Evolutionary conservation across 2,797 vertebrate genomes (phyloP).

Genomic region (Hozukius guyotensis): DNA sequence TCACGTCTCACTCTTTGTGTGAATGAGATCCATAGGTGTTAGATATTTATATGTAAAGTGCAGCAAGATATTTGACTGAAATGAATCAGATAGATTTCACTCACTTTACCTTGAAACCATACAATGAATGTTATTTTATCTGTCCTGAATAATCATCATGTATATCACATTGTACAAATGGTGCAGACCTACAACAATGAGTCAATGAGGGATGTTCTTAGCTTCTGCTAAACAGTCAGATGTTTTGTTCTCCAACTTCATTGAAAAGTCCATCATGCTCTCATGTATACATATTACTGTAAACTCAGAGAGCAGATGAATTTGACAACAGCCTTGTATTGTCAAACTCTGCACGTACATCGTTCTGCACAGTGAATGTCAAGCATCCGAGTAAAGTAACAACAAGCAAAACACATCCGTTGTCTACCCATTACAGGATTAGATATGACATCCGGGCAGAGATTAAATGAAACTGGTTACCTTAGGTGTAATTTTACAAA

Average conservation of each 20-base stretch:
- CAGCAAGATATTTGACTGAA: background rate
- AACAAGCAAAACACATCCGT: background rate
- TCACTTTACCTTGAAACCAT: background rate
- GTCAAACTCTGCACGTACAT: background rate
- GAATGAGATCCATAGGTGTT: background rate
- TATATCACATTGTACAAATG: background rate
- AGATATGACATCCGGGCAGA: background rate
- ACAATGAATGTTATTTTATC: background rate
- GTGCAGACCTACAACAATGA: background rate
- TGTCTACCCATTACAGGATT: background rate
- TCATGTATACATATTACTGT: background rate
- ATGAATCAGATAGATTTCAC: background rate
- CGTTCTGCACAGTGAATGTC: background rate
- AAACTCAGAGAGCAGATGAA: background rate
- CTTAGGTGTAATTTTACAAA: background rate
- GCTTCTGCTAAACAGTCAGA: background rate
- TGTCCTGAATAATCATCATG: background rate
- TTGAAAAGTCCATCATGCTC: background rate
- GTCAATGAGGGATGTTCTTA: background rate
- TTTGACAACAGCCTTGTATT: background rate
- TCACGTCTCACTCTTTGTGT: background rate
- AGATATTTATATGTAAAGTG: background rate
- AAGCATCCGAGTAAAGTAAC: background rate
- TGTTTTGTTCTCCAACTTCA: background rate
- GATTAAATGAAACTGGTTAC: background rate